Evolutionary conservation across 1,140 invertebrate genomes (phyloP), one percentile per base, ranked within the genome.

Genomic region (Hypsibius dujardini): DNA sequence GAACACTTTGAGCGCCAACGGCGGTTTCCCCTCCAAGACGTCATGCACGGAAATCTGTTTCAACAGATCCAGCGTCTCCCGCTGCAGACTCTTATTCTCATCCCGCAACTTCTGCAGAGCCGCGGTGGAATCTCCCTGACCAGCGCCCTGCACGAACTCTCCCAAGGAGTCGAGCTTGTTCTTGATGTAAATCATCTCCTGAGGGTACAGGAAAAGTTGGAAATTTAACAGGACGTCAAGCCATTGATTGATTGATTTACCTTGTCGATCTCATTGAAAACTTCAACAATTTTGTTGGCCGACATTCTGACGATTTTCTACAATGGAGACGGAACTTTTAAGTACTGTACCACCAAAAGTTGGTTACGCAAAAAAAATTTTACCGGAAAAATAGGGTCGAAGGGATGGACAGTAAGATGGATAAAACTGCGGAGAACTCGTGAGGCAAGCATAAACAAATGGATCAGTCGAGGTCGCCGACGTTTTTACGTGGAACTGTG

Each of bases 241-340:
- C n/a, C n/a, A n/a, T n/a, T n/a, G n/a, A n/a, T n/a, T n/a, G n/a
- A n/a, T n/a, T n/a, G n/a, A n/a, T n/a, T n/a, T n/a, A n/a, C n/a
- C n/a, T 7, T 14, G 42, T 67, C 62, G 62, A 67, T 67, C 62
- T 67, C 62, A 42, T 67, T 67, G 62, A 67, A 67, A 42, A 42
- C 45, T 14, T 67, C 42, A 3, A 67, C 62, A 67, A 67, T 67
- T 42, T 67, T 67, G 12, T 67, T 67, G 12, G 62, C 7, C 7
- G 62, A 7, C 62, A 67, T 67, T 42, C 62, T 42, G 3, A 67
- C 42, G 3, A 7, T 67, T 3, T 3, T 3, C 62, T 7, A 3
- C 62, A 7, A 67, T 3, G 62, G 62, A 14, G 42, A 3, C 42
- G 50, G 7, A 7, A 56, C n/a, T 56, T 56, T 7, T 56, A 56